Conservation (phyloP, 1,140 invertebrate species). For the Temnothorax nylanderi region DNA sequence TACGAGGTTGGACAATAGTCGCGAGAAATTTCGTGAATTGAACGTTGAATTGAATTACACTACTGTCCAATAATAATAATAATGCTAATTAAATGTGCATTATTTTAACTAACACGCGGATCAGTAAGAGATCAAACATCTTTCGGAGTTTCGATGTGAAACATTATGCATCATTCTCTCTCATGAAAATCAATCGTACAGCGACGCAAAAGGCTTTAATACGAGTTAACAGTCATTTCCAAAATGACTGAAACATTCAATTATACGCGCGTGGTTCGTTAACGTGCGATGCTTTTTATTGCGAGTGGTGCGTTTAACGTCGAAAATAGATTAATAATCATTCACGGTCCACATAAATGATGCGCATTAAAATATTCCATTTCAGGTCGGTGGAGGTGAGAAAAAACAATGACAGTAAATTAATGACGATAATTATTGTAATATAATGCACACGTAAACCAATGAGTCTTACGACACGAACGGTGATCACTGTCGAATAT, state of each 20-base stretch:
- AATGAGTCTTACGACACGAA: neutral
- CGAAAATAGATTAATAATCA: constrained; percentile 79
- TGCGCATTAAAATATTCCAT: constrained; percentile 69
- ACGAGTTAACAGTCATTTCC: constrained; percentile 67
- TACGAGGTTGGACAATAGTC: neutral
- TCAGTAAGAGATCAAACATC: neutral
- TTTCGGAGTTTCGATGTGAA: constrained; percentile 29
- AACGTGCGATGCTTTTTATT: constrained; percentile 74
- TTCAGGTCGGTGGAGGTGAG: constrained; percentile 51
- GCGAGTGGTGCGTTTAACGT: constrained; percentile 69
- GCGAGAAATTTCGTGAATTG: neutral
- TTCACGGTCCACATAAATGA: constrained; percentile 65
- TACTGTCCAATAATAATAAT: neutral
- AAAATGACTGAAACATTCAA: constrained; percentile 67
- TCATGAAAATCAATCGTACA: constrained; percentile 67
- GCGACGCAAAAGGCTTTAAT: constrained; percentile 67
- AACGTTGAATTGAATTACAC: neutral
- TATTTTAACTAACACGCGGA: neutral
- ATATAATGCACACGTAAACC: constrained; percentile 13
- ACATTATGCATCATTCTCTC: constrained; percentile 10
- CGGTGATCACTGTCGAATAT: constrained; percentile 33
- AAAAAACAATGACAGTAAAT: constrained; percentile 62
- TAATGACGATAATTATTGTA: constrained; percentile 32
- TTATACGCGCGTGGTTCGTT: constrained; percentile 73
- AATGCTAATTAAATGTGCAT: constrained; percentile 7